Evolutionary conservation across 1,140 invertebrate species (phyloP), one percentile per base, ranked within the genome.

Genomic region (Orius laevigatus): DNA sequence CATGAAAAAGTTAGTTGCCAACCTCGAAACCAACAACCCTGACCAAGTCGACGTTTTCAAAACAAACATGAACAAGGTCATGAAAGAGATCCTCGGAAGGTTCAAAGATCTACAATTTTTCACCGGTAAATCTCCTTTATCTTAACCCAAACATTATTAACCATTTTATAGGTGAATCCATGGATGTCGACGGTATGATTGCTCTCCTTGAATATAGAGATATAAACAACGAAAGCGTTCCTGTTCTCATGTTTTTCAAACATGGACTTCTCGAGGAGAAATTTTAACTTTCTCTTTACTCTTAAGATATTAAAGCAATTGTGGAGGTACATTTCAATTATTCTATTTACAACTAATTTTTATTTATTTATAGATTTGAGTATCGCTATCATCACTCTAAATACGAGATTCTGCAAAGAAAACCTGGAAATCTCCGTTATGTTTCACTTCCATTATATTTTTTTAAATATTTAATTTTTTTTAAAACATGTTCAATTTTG

Each of bases 31-130:
- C 61, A 78, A 69, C 16, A 60, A 74, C 14, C 85, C 84, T 16
- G 79, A 85, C 57, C 79, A 92, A 72, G 81, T 91, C 50, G 81
- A 87, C 10, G 67, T 81, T 14, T 89, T 91, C 63, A 93, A 94
- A 66, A 82, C 75, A 10, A 93, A 94, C 62, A 84, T 92, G 69
- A 91, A 90, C 66, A 89, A 87, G 73, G 87, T 87, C 40, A 91
- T 94, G 79, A 95, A 94, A 62, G 89, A 94, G 54, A 79, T 95
- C 56, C 66, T 95, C 35, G 69, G 78, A 33, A 81, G 87, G 65
- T 92, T 94, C 70, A 92, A 92, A 61, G 91, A 93, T 48, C 69
- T 92, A 16, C 86, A 93, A 60, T 94, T 95, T 62, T 96, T 90
- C 68, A 90, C 87, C 51, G 74, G 73, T 73, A 57, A 57, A 58